phyloP scores from a whole-genome alignment of 2,888 invertebrate species.

The Drosophila atripex region DNA sequence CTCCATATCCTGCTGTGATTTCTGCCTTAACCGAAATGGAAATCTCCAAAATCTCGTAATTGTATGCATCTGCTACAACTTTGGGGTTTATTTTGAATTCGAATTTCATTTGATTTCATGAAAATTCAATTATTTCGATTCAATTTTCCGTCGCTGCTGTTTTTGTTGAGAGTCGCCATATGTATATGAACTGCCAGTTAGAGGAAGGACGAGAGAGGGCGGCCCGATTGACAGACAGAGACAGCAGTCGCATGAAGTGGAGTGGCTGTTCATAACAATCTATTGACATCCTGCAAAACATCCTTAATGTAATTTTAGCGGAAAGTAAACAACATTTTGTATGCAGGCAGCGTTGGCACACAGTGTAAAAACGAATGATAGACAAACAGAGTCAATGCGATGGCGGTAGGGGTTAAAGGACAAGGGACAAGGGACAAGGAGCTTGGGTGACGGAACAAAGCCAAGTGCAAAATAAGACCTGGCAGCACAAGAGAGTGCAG shows the following conservation, averaged over 20 bases:
- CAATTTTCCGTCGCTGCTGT: slow-evolving; percentile 45
- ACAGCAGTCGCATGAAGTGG: slow-evolving; percentile 42
- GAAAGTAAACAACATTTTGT: slow-evolving; percentile 77
- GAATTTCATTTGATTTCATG: slow-evolving; percentile 54
- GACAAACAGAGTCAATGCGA: background rate
- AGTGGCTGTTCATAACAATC: slow-evolving; percentile 68
- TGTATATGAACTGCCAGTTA: slow-evolving; percentile 28
- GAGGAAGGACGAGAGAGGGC: slow-evolving; percentile 34
- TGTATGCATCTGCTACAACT: slow-evolving; percentile 47
- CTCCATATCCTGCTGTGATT: slow-evolving; percentile 1
- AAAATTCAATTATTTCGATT: slow-evolving; percentile 68
- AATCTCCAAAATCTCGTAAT: slow-evolving; percentile 28
- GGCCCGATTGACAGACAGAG: slow-evolving; percentile 18
- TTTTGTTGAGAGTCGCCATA: slow-evolving; percentile 34
- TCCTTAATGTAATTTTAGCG: slow-evolving; percentile 81
- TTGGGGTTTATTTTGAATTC: slow-evolving; percentile 59
- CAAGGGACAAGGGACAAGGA: background rate
- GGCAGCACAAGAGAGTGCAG: slow-evolving; percentile 28
- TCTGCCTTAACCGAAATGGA: slow-evolving; percentile 4
- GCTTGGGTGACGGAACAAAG: background rate
- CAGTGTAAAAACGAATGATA: slow-evolving; percentile 36
- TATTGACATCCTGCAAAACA: slow-evolving; percentile 78
- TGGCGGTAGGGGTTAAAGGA: slow-evolving; percentile 4
- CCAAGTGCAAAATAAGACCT: slow-evolving; percentile 35
- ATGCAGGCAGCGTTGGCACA: slow-evolving; percentile 69